Base-by-base conservation (phyloP, 1,140 invertebrate species). In the Agrilus planipennis region DNA sequence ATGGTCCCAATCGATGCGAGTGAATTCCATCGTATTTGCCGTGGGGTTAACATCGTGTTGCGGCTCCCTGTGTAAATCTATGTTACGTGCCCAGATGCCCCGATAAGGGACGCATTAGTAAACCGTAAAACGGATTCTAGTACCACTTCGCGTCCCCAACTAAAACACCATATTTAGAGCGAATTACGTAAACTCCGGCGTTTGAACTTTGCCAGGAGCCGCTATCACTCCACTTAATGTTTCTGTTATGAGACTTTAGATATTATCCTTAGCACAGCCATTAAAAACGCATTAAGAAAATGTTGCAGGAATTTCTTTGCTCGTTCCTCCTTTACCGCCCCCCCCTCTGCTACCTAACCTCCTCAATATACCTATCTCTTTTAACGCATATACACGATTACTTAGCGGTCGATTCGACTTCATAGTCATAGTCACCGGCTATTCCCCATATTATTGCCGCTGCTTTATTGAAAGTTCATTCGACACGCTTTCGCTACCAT, bases 51-150 rank as follows among this genome's bases (percentile, higher is more conserved):
- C 42, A 25, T 28, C 36, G 21, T 44, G 19, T 14, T 12, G 3
- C 6, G 25, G 30, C 37, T 36, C 46, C 41, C 42, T 53, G 47
- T 56, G 48, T 60, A 60, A 60, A 60, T 60, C 57, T 60, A 52
- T 41, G 45, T 56, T 58, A 58, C 57, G 55, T 60, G 55, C 57
- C 43, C 42, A 44, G 55, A 58, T 58, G 47, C 44, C 40, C 51
- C 46, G 57, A 60, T 60, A 58, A 60, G 55, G 51, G 52, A 43
- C 51, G 55, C 57, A 58, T 60, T 60, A 60, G 55, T 58, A 58
- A 59, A 57, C 53, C 55, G 52, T 59, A 56, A 59, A 59, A 57
- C 57, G 55, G 46, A 52, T 43, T 49, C 52, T 57, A 55, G 54
- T 50, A 39, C 41, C 42, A 34, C 51, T 46, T 46, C 47, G 40